These are phyloP conservation scores for Rhagoletis pomonella DNA, from an alignment of 1,140 invertebrate species.

Conservation along the genomic window DNA sequence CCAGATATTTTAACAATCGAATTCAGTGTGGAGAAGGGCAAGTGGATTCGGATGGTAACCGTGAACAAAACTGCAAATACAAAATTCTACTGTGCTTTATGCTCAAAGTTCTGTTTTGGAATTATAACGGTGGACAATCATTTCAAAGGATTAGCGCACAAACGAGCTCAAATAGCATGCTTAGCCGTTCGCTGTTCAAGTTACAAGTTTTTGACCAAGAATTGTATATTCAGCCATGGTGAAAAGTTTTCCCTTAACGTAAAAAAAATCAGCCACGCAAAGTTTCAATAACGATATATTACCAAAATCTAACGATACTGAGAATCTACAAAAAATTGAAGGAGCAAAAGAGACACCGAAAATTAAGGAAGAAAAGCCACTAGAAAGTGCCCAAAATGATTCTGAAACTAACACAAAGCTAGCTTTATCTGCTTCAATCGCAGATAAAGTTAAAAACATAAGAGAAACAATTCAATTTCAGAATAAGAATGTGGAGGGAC, in stretches of 20 bases:
- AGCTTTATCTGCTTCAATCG: not conserved
- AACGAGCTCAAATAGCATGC: slow-evolving; percentile 14
- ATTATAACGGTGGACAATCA: slow-evolving; percentile 25
- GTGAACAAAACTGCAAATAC: not conserved
- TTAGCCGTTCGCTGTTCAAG: not conserved
- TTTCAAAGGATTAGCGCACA: slow-evolving; percentile 33
- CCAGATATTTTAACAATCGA: not conserved
- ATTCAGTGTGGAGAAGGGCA: not conserved
- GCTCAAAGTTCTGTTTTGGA: slow-evolving; percentile 34
- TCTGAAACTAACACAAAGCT: not conserved
- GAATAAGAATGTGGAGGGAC: slow-evolving; percentile 11
- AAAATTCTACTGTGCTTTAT: slow-evolving; percentile 35
- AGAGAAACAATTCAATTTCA: not conserved
- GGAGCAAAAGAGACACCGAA: too few relatives aligned
- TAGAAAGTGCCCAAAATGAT: not conserved
- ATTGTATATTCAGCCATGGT: slow-evolving; percentile 17
- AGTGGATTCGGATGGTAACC: not conserved
- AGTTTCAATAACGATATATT: too few relatives aligned
- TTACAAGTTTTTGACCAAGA: slow-evolving; percentile 18
- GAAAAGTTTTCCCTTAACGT: not conserved
- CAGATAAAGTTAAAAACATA: slow-evolving; percentile 12
- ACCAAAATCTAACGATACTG: not conserved
- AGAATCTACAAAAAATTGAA: not conserved
- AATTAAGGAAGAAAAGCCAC: not conserved
- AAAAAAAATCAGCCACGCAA: not conserved